Evolutionary conservation across 2,888 invertebrate genomes (phyloP).

Genomic region (Coelopa pilipes): DNA sequence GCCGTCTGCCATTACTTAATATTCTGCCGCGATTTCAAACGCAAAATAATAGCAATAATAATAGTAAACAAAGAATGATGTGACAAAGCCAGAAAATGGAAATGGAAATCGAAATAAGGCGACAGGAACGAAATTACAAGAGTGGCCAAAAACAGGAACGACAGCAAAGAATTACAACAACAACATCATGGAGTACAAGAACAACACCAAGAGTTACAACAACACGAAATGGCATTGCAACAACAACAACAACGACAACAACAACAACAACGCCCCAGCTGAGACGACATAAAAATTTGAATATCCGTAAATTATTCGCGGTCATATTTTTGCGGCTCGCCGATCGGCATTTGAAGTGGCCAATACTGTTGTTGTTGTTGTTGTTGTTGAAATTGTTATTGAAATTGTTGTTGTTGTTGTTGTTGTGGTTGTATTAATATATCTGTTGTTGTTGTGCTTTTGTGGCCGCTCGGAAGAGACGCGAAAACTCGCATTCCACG

Average conservation of each 20-base stretch:
- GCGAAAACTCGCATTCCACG: slow-evolving; percentile 29
- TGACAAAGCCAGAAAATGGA: no score
- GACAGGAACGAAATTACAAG: no score
- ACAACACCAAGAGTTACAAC: no score
- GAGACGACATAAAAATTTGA: no score
- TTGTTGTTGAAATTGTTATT: no score
- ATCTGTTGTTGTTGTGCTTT: slow-evolving; percentile 14
- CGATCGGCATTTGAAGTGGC: background rate
- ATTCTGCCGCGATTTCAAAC: background rate
- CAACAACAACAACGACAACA: no score
- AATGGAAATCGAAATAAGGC: no score
- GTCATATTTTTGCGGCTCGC: background rate
- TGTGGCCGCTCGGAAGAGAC: slow-evolving; percentile 14
- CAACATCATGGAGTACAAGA: background rate
- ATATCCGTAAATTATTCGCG: slow-evolving; percentile 11
- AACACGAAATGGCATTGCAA: background rate
- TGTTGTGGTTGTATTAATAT: background rate
- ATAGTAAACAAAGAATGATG: no score
- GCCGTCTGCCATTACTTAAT: no score
- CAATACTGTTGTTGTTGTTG: background rate
- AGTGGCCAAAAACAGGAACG: no score
- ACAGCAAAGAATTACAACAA: background rate
- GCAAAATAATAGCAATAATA: slow-evolving; percentile 1
- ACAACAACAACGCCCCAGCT: no score
- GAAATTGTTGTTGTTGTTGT: no score